phyloP scores from a whole-genome alignment of 2,113 vertebrate genomes.

The Danio rerio region DNA sequence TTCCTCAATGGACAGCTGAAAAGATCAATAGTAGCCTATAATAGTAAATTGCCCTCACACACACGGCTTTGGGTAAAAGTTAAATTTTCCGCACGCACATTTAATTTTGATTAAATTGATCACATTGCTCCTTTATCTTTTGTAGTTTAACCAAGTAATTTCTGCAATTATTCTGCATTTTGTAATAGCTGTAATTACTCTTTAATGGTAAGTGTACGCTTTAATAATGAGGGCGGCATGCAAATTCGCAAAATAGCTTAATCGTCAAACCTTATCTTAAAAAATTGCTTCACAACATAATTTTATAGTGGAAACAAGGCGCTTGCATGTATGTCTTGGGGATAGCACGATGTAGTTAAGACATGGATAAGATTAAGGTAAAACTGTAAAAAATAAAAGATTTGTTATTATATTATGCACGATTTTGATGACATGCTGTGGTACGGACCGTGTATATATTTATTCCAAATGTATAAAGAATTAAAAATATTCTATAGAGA shows the following conservation, averaged over 20 bases:
- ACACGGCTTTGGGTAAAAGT: background rate
- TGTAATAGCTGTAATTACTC: conserved; percentile 90
- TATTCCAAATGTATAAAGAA: background rate
- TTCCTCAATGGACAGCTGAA: background rate
- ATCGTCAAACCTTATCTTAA: conserved; percentile 82
- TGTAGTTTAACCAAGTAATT: conserved; percentile 77
- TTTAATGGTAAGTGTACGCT: conserved; percentile 89
- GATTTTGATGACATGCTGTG: background rate
- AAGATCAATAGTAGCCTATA: background rate
- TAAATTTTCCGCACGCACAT: background rate
- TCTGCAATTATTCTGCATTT: conserved; percentile 79
- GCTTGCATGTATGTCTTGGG: background rate
- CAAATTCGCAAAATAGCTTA: conserved; percentile 83
- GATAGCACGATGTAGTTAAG: conserved; percentile 33
- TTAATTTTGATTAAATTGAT: conserved; percentile 29
- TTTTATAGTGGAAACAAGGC: conserved; percentile 75
- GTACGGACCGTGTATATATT: background rate
- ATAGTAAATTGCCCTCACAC: background rate
- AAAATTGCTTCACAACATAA: conserved; percentile 85
- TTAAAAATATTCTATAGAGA: background rate
- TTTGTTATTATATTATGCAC: no score
- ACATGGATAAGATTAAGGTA: background rate
- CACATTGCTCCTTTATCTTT: conserved; percentile 51
- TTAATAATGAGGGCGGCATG: conserved; percentile 89
- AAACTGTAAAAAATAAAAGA: background rate